phyloP scores from a whole-genome alignment of 2,113 vertebrate species.

The Clinocottus analis region DNA sequence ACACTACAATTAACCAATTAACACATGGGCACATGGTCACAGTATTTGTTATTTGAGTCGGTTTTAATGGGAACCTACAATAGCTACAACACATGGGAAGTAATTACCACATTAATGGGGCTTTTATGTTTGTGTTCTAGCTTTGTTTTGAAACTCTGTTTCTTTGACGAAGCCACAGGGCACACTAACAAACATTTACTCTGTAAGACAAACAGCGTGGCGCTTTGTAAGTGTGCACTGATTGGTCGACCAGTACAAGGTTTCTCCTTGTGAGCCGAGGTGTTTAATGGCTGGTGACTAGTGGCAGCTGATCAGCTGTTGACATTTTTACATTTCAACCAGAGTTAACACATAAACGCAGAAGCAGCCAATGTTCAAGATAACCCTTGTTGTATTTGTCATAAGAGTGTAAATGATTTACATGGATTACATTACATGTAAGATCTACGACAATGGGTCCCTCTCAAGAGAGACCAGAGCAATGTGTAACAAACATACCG shows the following conservation, averaged over 20 bases:
- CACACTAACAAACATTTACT: too few species aligned
- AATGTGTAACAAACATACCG: background rate
- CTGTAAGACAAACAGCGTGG: too few species aligned
- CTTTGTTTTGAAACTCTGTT: background rate
- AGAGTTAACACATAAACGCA: constrained; percentile 7
- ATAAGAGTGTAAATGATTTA: background rate
- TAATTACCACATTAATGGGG: background rate
- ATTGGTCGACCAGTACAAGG: background rate
- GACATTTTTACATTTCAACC: constrained; percentile 59
- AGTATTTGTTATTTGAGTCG: background rate
- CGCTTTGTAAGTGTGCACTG: too few species aligned
- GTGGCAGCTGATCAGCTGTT: constrained; percentile 27
- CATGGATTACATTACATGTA: background rate
- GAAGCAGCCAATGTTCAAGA: background rate
- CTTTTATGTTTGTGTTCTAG: background rate
- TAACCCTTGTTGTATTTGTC: background rate
- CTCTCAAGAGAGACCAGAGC: background rate
- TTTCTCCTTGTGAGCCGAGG: constrained; percentile 25
- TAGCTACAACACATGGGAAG: background rate
- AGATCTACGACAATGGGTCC: background rate
- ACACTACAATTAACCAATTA: constrained; percentile 3
- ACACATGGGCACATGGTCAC: background rate
- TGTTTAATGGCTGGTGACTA: constrained; percentile 57
- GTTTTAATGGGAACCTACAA: constrained; percentile 8
- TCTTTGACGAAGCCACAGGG: background rate